These are phyloP conservation scores for Zelleria hepariella DNA, from an alignment of 2,888 invertebrate genomes.

Conservation along the genomic window DNA sequence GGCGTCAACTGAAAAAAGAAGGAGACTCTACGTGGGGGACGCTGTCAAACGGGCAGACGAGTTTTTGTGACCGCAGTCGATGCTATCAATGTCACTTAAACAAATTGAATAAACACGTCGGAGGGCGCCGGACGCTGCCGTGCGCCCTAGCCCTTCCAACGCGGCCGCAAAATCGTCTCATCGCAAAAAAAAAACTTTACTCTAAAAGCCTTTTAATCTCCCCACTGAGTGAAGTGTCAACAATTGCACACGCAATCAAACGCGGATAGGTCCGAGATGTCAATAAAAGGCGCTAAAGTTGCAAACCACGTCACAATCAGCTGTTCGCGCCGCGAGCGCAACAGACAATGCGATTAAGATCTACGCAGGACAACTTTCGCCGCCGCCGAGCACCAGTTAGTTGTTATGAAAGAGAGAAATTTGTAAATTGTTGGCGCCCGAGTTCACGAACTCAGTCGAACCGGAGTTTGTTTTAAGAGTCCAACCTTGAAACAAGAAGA, in stretches of 20 bases:
- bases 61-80: slow-evolving; percentile 60
- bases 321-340: slow-evolving; percentile 68
- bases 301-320: slow-evolving; percentile 61
- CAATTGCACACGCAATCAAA: background rate
- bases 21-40: slow-evolving; percentile 27
- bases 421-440: slow-evolving; percentile 74
- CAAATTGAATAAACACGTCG: slow-evolving; percentile 65
- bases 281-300: slow-evolving; percentile 40
- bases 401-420: slow-evolving; percentile 75
- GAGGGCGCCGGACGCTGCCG: slow-evolving; percentile 41
- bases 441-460: slow-evolving; percentile 74
- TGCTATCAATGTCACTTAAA: slow-evolving; percentile 71
- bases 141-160: slow-evolving; percentile 13
- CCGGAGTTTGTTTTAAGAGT: slow-evolving; percentile 74
- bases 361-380: slow-evolving; percentile 74
- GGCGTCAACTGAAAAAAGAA: slow-evolving; percentile 57
- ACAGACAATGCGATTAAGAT: slow-evolving; percentile 74
- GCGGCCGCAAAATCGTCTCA: background rate
- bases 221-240: background rate
- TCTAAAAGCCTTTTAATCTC: background rate
- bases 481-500: slow-evolving; percentile 75
- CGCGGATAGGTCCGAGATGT: background rate
- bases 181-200: background rate
- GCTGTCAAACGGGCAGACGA: slow-evolving; percentile 49
- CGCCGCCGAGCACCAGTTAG: slow-evolving; percentile 72